Evolutionary conservation across 2,113 vertebrate species (phyloP).

Genomic region (Cryptotis parvus): DNA sequence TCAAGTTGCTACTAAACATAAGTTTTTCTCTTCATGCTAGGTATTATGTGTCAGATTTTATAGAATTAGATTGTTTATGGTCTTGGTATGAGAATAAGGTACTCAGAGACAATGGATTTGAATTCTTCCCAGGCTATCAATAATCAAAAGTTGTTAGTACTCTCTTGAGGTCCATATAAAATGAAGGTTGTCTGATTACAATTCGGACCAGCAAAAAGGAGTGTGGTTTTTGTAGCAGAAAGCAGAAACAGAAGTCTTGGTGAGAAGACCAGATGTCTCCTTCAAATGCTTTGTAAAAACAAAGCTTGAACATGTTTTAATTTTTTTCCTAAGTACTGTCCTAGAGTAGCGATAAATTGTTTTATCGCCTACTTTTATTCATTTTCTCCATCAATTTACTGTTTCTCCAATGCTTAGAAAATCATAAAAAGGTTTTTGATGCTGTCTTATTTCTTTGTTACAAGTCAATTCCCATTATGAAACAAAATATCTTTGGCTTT

Average conservation of each 20-base stretch:
- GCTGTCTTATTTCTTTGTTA: not conserved
- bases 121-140: slow-evolving; percentile 60
- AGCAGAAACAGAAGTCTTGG: slow-evolving; percentile 32
- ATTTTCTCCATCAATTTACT: slow-evolving; percentile 25
- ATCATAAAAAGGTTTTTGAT: not conserved
- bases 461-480: not conserved
- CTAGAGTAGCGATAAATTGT: not conserved
- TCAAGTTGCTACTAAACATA: slow-evolving; percentile 75
- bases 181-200: slow-evolving; percentile 52
- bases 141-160: slow-evolving; percentile 64
- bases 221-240: not conserved
- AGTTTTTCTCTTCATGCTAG: slow-evolving; percentile 56
- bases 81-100: slow-evolving; percentile 58
- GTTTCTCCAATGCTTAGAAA: not conserved
- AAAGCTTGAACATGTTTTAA: slow-evolving; percentile 17
- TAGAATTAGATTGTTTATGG: slow-evolving; percentile 73
- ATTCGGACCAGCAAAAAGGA: slow-evolving; percentile 25
- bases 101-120: slow-evolving; percentile 70
- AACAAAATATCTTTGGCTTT: not conserved
- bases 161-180: slow-evolving; percentile 58
- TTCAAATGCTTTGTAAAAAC: slow-evolving; percentile 32
- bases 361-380: not conserved
- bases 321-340: not conserved
- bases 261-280: slow-evolving; percentile 22
- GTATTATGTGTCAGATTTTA: slow-evolving; percentile 63